Evolutionary conservation across 2,888 invertebrate species (phyloP).

Genomic region (Litoditis marina): DNA sequence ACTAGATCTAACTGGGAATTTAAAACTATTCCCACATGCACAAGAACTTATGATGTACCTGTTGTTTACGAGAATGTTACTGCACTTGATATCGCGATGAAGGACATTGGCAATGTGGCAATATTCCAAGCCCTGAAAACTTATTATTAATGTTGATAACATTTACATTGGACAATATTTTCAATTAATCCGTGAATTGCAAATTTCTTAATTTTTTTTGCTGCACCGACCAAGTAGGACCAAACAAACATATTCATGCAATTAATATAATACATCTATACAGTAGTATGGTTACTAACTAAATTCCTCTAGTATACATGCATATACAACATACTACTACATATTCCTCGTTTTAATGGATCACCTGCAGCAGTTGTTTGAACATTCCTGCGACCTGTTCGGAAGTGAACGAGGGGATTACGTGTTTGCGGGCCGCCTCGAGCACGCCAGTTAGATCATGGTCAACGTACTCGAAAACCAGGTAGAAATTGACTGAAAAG

Average conservation of each 20-base stretch:
- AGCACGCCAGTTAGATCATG: conserved; percentile 97
- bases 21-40: conserved; percentile 20
- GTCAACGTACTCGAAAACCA: conserved; percentile 99
- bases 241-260: too few relatives aligned
- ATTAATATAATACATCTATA: too few relatives aligned
- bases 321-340: too few relatives aligned
- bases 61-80: conserved; percentile 97
- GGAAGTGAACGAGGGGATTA: conserved; percentile 81
- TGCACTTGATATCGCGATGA: conserved; percentile 97
- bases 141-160: too few relatives aligned
- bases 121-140: conserved; percentile 82
- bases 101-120: conserved; percentile 97
- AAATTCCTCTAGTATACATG: too few relatives aligned
- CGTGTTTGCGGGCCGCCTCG: conserved; percentile 78
- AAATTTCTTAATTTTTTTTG: too few relatives aligned
- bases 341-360: neutral
- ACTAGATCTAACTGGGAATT: neutral
- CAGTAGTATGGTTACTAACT: too few relatives aligned
- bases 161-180: too few relatives aligned
- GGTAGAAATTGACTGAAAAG: conserved; percentile 84
- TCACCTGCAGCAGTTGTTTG: conserved; percentile 76
- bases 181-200: too few relatives aligned
- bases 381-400: conserved; percentile 94
- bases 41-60: too few relatives aligned
- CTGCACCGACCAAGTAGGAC: too few relatives aligned